Evolutionary conservation across 2,113 vertebrate genomes (phyloP), one percentile per base, ranked within the genome.

Genomic region (Callipepla californica): DNA sequence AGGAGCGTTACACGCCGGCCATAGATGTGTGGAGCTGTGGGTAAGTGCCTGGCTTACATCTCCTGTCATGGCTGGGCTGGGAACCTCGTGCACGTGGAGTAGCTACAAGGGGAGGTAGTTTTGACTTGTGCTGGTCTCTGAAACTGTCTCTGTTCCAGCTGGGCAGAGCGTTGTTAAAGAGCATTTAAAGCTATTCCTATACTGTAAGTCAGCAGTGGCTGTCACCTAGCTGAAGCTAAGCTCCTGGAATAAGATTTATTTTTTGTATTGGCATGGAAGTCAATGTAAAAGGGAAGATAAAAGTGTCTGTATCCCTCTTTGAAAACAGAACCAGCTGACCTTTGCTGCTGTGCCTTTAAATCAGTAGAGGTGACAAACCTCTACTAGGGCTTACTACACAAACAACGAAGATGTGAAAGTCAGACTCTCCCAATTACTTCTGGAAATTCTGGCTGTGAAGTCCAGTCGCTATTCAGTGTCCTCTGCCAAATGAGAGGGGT

Each of bases 21-120:
- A 99, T 99, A 48, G 99, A 99, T 38, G 99, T 99, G 22, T 99
- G 99, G 99, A 99, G 99, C 95, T 99, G 99, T 95, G 99, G 99
- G 99, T 99, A 96, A 98, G 99, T 96, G 11, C 53, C 38, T 89
- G 48, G 15, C 7, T 40, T 63, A 34, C 10, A 2, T 34, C 50
- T 36, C 9, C 3, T 68, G 6, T 8, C 51, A n/a, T 21, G 10
- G 11, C 42, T 21, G 62, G 28, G 44, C 36, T 47, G 42, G 51
- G 45, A 30, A 9, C 11, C 0, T n/a, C 38, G 38, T 15, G 0
- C 10, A 12, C n/a, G 8, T 0, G 8, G 9, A 14, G 2, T 1
- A 4, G 6, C 17, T 34, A n/a, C 59, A 3, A 7, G 1, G 22
- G 67, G 3, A 45, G 42, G 80, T 30, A 16, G 36, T 36, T 55